Evolutionary conservation across 2,113 vertebrate species (phyloP).

Genomic region (Xenopus laevis): DNA sequence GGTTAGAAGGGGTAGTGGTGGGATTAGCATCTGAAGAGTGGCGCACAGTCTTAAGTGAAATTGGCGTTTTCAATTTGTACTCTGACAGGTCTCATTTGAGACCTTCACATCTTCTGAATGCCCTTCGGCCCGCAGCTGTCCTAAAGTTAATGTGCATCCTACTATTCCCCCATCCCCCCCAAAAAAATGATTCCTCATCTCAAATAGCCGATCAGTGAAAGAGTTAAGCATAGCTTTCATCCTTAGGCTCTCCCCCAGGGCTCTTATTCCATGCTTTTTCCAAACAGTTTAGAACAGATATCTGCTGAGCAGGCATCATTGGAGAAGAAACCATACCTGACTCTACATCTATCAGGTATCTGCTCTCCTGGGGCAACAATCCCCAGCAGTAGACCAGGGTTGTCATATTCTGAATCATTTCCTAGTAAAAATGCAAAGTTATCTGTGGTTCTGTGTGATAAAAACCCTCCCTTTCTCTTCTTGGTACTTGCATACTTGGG

Average conservation of each 20-base stretch:
- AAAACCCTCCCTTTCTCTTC: no score
- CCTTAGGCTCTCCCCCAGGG: neutral
- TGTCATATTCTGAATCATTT: neutral
- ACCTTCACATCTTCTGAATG: slow-evolving; percentile 56
- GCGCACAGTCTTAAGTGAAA: slow-evolving; percentile 78
- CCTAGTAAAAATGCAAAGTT: no score
- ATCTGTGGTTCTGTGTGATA: no score
- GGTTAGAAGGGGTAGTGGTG: slow-evolving; percentile 34
- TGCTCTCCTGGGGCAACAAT: neutral
- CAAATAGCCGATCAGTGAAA: neutral
- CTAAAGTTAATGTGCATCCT: slow-evolving; percentile 60
- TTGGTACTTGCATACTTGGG: no score
- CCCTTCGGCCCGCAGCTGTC: slow-evolving; percentile 61
- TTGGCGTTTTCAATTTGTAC: slow-evolving; percentile 91
- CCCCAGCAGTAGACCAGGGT: neutral
- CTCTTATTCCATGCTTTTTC: neutral
- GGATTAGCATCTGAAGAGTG: slow-evolving; percentile 64
- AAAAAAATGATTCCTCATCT: neutral
- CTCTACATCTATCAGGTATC: neutral
- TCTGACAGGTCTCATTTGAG: slow-evolving; percentile 81
- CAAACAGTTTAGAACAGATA: neutral
- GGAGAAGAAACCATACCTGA: neutral
- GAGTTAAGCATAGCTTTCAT: slow-evolving; percentile 1
- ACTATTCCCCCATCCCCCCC: slow-evolving; percentile 42
- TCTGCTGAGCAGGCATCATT: slow-evolving; percentile 4